These are phyloP conservation scores for Drepanosiphum platanoidis DNA, from an alignment of 2,888 invertebrate genomes.

Conservation along the genomic window DNA sequence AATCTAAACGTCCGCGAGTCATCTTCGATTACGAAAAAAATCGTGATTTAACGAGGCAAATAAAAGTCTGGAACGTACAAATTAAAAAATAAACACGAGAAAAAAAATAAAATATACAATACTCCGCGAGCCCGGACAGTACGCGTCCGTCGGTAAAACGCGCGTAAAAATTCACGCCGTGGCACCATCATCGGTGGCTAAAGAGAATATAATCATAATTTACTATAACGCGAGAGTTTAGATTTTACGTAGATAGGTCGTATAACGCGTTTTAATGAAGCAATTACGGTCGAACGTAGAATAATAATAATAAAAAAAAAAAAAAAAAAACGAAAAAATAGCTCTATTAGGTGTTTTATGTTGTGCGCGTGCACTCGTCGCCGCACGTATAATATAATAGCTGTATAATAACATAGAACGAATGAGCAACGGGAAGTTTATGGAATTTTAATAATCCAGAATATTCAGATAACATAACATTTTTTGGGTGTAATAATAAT, in stretches of 20 bases:
- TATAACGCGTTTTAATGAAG: slow-evolving; percentile 39
- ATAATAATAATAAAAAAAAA: too few relatives aligned
- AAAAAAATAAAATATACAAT: background rate
- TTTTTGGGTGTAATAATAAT: too few relatives aligned
- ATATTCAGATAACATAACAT: background rate
- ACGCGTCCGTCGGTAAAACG: background rate
- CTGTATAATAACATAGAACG: background rate
- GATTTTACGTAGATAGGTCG: slow-evolving; percentile 33
- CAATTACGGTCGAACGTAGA: background rate
- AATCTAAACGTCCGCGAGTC: background rate
- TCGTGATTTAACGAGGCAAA: slow-evolving; percentile 5
- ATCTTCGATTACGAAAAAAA: slow-evolving; percentile 15
- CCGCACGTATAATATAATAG: background rate
- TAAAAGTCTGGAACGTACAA: background rate
- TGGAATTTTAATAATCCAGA: slow-evolving; percentile 14
- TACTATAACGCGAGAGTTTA: slow-evolving; percentile 3
- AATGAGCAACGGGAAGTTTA: slow-evolving; percentile 9
- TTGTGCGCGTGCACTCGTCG: too few relatives aligned
- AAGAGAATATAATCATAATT: slow-evolving; percentile 10
- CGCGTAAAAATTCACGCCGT: background rate
- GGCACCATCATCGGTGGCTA: background rate
- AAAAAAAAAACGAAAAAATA: background rate
- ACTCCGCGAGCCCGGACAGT: background rate
- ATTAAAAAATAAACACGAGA: slow-evolving; percentile 4
- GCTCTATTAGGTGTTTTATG: background rate